phyloP scores from a whole-genome alignment of 2,797 vertebrate genomes.

The Lagodon rhomboides region DNA sequence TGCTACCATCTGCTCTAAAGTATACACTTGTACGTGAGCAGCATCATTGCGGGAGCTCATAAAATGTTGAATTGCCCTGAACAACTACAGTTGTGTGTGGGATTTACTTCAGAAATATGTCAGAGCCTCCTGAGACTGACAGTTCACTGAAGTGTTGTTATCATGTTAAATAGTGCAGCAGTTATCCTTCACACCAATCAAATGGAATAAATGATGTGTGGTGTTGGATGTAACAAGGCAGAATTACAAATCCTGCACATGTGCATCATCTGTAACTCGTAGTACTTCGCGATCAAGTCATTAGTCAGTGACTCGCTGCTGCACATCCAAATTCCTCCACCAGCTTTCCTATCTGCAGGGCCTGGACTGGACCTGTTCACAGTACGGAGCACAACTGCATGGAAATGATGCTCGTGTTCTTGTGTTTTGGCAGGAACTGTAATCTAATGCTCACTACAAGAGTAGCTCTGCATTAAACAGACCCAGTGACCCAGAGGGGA shows the following conservation, averaged over 20 bases:
- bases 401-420: slow-evolving; percentile 8
- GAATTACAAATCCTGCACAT: neutral
- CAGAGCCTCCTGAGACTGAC: slow-evolving; percentile 9
- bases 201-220: slow-evolving; percentile 23
- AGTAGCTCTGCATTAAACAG: slow-evolving; percentile 24
- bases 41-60: slow-evolving; percentile 33
- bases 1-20: slow-evolving; percentile 51
- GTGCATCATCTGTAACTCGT: neutral
- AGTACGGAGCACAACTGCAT: neutral
- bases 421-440: slow-evolving; percentile 22
- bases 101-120: slow-evolving; percentile 34
- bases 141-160: slow-evolving; percentile 4
- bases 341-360: neutral
- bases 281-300: neutral
- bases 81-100: neutral
- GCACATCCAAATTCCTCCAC: neutral
- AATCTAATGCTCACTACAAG: slow-evolving; percentile 17
- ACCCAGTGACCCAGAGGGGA: slow-evolving; percentile 25
- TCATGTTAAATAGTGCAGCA: slow-evolving; percentile 8
- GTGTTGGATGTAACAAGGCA: neutral
- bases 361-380: slow-evolving; percentile 10
- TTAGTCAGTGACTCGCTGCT: neutral
- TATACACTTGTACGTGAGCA: slow-evolving; percentile 23
- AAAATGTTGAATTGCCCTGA: slow-evolving; percentile 22
- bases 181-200: slow-evolving; percentile 11